Evolutionary conservation across 2,888 invertebrate species (phyloP).

Genomic region (Temnothorax rugatulus): DNA sequence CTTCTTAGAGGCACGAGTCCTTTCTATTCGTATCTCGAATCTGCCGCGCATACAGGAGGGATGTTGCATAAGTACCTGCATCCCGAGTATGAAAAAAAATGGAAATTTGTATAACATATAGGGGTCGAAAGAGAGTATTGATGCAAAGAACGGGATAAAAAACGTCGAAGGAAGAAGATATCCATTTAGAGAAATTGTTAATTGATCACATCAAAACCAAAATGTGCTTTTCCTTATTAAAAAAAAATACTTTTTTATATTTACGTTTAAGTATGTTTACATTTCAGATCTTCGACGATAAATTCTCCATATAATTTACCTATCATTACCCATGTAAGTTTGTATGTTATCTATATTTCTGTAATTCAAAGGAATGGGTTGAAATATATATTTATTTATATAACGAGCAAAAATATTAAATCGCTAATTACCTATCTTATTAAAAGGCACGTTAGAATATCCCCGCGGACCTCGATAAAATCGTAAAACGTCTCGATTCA

Average conservation of each 20-base stretch:
- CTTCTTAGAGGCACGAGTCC: slow-evolving; percentile 49
- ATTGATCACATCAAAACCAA: neutral
- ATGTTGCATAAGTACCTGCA: slow-evolving; percentile 32
- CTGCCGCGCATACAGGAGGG: slow-evolving; percentile 4
- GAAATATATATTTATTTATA: neutral
- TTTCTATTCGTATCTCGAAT: slow-evolving; percentile 20
- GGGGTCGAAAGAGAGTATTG: neutral
- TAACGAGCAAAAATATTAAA: neutral
- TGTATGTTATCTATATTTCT: neutral
- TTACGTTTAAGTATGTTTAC: neutral
- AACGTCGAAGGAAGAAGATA: neutral
- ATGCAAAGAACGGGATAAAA: no score
- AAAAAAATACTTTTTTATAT: neutral
- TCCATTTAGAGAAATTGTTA: neutral
- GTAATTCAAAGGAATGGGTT: neutral
- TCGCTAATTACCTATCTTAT: slow-evolving; percentile 23
- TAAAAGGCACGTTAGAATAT: slow-evolving; percentile 9
- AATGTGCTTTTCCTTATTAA: neutral
- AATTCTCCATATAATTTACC: neutral
- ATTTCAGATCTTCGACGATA: neutral
- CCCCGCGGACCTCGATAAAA: slow-evolving; percentile 9
- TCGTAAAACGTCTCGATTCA: slow-evolving; percentile 51
- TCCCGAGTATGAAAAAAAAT: slow-evolving; percentile 15
- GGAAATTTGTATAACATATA: slow-evolving; percentile 12
- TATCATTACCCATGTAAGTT: neutral